phyloP scores from a whole-genome alignment of 2,113 vertebrate genomes.

The Marmota monax region DNA sequence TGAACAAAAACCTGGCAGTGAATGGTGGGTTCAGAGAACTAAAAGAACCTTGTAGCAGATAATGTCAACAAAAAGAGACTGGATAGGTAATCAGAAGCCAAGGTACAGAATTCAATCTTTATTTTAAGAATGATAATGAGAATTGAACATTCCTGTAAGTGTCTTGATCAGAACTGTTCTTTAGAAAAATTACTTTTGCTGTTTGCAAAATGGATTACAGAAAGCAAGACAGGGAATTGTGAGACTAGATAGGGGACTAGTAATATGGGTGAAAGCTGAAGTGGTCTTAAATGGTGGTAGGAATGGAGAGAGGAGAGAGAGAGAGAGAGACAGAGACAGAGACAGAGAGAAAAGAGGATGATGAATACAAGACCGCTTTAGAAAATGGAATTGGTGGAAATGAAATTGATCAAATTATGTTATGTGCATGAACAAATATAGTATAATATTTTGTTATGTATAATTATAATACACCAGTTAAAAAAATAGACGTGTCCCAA shows the following conservation, averaged over 20 bases:
- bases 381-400: not conserved
- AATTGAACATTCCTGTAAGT: not conserved
- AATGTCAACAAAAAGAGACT: not conserved
- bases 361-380: not conserved
- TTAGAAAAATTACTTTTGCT: not conserved
- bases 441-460: no score
- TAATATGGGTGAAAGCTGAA: not conserved
- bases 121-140: not conserved
- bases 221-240: not conserved
- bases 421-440: no score
- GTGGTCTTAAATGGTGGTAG: not conserved
- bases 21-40: not conserved
- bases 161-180: not conserved
- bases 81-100: not conserved
- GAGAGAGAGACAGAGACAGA: not conserved
- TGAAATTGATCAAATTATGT: no score
- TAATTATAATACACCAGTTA: not conserved
- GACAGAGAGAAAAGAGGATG: not conserved
- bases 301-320: not conserved
- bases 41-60: not conserved
- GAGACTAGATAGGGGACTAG: not conserved
- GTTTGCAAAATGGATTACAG: not conserved
- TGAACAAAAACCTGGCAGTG: not conserved
- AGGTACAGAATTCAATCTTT: not conserved
- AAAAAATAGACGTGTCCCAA: not conserved